Percentiles rank a stretch among this genome's conserved stretches.
phyloP scores from a whole-genome alignment of 2,888 invertebrate genomes.

The Tetheella fluctuosa region DNA sequence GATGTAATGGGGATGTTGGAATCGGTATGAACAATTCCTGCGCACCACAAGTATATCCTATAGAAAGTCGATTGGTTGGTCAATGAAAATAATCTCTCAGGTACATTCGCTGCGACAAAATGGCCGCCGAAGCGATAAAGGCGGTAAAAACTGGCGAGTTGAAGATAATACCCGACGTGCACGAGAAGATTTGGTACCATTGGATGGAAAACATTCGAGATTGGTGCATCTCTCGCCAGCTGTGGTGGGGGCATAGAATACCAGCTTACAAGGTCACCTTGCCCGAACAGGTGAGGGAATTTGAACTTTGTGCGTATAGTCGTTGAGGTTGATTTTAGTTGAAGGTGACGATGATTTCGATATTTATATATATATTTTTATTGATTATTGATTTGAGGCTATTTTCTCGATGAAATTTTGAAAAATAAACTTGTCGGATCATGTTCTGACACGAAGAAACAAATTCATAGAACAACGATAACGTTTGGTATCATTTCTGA shows the following conservation, averaged over 20 bases:
- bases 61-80: too few species aligned
- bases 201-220: constrained; percentile 99
- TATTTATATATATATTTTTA: too few species aligned
- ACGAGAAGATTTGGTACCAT: constrained; percentile 96
- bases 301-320: neutral
- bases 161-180: constrained; percentile 94
- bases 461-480: too few species aligned
- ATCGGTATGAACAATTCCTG: too few species aligned
- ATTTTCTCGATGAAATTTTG: too few species aligned
- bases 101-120: constrained; percentile 94
- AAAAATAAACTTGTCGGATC: too few species aligned
- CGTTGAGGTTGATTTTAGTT: neutral
- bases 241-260: constrained; percentile 99
- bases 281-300: constrained; percentile 39
- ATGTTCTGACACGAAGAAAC: too few species aligned
- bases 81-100: constrained; percentile 56
- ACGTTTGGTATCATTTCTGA: too few species aligned
- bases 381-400: too few species aligned
- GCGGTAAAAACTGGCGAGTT: constrained; percentile 92
- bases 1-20: too few species aligned
- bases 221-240: constrained; percentile 99
- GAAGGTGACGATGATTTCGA: too few species aligned
- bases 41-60: too few species aligned
- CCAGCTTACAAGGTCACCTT: constrained; percentile 93
- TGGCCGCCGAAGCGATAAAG: constrained; percentile 94